A percentile compares a stretch with the other conserved stretches of the same genome.
Evolutionary conservation across 1,140 invertebrate species (phyloP).

Genomic region (Drosophila auraria): DNA sequence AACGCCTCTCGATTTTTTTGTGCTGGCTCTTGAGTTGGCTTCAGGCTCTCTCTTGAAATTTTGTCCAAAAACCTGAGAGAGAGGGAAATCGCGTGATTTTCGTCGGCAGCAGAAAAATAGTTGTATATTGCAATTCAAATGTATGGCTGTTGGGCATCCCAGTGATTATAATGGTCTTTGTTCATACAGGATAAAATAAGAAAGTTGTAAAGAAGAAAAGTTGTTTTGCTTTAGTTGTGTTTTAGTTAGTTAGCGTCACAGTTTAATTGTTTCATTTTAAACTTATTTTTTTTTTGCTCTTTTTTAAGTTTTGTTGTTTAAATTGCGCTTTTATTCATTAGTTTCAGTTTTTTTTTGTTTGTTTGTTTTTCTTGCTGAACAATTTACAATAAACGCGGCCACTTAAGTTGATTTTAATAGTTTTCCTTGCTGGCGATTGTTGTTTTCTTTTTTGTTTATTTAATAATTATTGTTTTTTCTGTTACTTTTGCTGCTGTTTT

Average conservation of each 20-base stretch:
- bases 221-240: constrained; percentile 12
- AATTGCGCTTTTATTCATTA: constrained; percentile 59
- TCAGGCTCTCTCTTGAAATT: too few relatives aligned
- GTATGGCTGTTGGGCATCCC: too few relatives aligned
- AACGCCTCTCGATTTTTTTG: too few relatives aligned
- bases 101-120: too few relatives aligned
- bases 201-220: neutral
- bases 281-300: constrained; percentile 6
- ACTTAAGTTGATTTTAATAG: constrained; percentile 28
- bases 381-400: constrained; percentile 70
- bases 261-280: constrained; percentile 44
- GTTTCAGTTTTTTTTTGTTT: constrained; percentile 13
- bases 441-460: constrained; percentile 17
- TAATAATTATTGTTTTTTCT: constrained; percentile 41
- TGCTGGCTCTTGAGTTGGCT: too few relatives aligned
- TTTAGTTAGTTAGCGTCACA: constrained; percentile 55
- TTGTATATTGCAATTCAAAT: too few relatives aligned
- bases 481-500: constrained; percentile 11
- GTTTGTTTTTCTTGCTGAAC: constrained; percentile 52
- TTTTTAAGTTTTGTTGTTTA: constrained; percentile 26
- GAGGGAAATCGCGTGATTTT: too few relatives aligned
- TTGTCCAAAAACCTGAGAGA: too few relatives aligned
- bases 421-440: constrained; percentile 31
- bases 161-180: too few relatives aligned
- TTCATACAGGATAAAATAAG: too few relatives aligned